A percentile compares a stretch with the other conserved stretches of the same genome.
Conservation (phyloP, 2,113 vertebrate species). For the Artemisiospiza belli region DNA sequence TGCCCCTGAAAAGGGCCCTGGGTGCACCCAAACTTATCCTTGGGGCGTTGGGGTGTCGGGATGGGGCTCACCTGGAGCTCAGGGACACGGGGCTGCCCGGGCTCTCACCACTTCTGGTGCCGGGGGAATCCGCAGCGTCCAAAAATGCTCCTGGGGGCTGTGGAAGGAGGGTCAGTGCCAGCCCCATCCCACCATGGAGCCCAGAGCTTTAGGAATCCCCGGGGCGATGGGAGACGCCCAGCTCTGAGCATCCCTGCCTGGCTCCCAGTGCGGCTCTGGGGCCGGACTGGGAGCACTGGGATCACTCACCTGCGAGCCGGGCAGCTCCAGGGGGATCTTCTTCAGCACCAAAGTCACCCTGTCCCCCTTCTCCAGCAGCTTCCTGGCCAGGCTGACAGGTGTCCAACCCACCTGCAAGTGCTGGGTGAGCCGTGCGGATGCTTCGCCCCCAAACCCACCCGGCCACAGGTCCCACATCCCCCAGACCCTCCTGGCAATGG, state of each 20-base stretch:
- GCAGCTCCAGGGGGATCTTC: conserved; percentile 73
- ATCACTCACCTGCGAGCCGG: background rate
- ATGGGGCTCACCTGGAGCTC: conserved; percentile 44
- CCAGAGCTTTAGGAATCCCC: background rate
- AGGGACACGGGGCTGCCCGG: background rate
- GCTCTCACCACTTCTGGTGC: background rate
- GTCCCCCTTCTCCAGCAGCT: conserved; percentile 80
- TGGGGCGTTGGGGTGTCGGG: background rate
- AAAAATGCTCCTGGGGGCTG: background rate
- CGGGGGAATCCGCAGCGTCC: background rate
- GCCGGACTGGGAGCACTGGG: background rate
- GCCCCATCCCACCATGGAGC: background rate
- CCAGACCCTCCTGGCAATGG: background rate
- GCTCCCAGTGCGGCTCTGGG: background rate
- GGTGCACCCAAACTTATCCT: background rate
- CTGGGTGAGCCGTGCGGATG: background rate
- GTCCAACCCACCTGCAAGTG: conserved; percentile 90
- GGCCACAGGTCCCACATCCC: background rate
- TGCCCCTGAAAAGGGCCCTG: accelerated
- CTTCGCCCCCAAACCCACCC: background rate
- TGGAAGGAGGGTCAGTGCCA: background rate
- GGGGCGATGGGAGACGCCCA: accelerated
- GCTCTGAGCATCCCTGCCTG: background rate
- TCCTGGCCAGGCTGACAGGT: conserved; percentile 77
- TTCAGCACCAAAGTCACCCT: conserved; percentile 85